Evolutionary conservation across 2,797 vertebrate genomes (phyloP).

Genomic region (Tenualosa ilisha): DNA sequence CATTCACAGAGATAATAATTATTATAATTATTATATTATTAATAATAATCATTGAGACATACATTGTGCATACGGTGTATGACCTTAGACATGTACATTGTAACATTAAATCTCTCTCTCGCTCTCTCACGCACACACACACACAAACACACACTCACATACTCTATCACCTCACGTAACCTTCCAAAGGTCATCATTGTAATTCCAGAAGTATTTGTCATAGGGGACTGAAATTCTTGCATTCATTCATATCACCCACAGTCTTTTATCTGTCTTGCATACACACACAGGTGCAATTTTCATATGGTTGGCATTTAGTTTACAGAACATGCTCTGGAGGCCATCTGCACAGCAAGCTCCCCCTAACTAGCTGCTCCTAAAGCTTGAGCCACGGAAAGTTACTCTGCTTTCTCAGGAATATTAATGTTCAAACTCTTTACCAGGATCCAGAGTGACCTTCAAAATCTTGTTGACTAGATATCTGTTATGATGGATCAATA

Average conservation of each 20-base stretch:
- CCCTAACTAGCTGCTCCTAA: not conserved
- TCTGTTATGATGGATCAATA: not conserved
- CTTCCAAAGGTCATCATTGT: not conserved
- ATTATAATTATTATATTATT: too few species aligned
- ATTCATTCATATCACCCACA: not conserved
- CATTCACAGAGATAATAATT: too few species aligned
- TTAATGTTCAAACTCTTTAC: not conserved
- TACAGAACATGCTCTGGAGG: not conserved
- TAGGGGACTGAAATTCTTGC: not conserved
- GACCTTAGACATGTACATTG: too few species aligned
- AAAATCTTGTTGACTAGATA: not conserved
- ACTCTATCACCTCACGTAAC: constrained; percentile 16
- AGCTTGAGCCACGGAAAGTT: not conserved
- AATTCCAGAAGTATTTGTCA: not conserved
- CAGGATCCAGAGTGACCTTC: not conserved
- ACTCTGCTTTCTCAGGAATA: not conserved
- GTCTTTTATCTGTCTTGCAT: not conserved
- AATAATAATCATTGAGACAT: too few species aligned
- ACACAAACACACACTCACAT: constrained; percentile 25
- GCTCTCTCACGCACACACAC: not conserved
- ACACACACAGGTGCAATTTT: not conserved
- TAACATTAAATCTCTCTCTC: not conserved
- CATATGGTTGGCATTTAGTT: not conserved
- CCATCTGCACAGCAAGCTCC: not conserved
- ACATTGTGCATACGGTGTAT: too few species aligned